phyloP scores from a whole-genome alignment of 2,797 vertebrate genomes.

The Melanotaenia maccullochi region DNA sequence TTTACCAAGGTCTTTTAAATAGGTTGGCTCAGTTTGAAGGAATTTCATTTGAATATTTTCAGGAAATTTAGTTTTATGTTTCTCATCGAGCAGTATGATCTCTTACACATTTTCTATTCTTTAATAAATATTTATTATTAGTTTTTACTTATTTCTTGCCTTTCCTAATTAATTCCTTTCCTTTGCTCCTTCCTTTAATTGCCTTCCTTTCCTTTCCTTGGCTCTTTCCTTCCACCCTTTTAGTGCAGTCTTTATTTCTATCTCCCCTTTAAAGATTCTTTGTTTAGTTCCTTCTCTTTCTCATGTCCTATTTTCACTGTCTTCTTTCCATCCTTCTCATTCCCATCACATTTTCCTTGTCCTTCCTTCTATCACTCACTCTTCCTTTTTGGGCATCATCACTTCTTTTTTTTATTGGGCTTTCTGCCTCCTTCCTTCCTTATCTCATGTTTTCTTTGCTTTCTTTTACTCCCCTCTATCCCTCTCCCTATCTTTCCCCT shows the following conservation, averaged over 20 bases:
- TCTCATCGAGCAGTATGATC: neutral
- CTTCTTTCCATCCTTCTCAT: neutral
- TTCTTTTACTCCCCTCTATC: neutral
- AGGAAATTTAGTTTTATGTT: neutral
- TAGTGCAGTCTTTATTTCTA: neutral
- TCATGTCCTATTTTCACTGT: neutral
- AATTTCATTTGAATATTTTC: no score
- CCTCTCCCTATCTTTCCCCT: neutral
- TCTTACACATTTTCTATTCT: no score
- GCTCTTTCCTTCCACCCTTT: neutral
- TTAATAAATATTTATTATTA: neutral
- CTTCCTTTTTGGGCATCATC: neutral
- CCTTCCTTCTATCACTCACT: no score
- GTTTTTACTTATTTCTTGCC: neutral
- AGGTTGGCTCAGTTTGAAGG: no score
- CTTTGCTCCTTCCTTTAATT: neutral
- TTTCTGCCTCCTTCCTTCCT: neutral
- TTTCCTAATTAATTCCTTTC: neutral
- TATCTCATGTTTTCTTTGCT: neutral
- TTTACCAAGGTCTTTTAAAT: no score
- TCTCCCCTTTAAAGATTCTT: neutral
- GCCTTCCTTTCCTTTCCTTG: neutral
- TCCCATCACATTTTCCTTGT: neutral
- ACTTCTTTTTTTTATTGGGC: fast-evolving
- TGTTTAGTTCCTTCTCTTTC: neutral